Evolutionary conservation across 2,113 vertebrate species (phyloP).

Genomic region (Hepsetus odoe): DNA sequence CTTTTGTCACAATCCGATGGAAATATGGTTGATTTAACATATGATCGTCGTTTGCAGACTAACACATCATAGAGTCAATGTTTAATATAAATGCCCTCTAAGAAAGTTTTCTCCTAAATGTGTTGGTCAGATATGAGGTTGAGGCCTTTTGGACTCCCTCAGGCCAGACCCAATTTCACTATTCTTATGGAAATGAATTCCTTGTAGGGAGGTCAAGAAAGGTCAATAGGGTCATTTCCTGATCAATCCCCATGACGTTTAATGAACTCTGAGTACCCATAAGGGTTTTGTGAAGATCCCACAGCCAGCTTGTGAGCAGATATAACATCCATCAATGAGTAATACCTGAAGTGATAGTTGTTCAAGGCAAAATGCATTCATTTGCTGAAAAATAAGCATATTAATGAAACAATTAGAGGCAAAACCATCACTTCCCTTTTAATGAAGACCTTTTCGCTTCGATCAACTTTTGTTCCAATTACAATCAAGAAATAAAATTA

Average conservation of each 20-base stretch:
- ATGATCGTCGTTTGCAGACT: too few species aligned
- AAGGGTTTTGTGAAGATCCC: constrained; percentile 29
- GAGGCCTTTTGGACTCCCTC: constrained; percentile 45
- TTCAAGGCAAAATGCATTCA: neutral
- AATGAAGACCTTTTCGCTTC: too few species aligned
- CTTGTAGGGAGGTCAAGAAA: constrained; percentile 59
- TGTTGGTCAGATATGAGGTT: constrained; percentile 45
- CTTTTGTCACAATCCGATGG: too few species aligned
- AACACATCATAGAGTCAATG: too few species aligned
- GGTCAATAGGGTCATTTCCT: constrained; percentile 70
- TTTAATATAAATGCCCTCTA: too few species aligned
- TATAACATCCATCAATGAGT: neutral
- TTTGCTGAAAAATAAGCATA: neutral
- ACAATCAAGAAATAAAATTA: too few species aligned
- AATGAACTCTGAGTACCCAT: constrained; percentile 72
- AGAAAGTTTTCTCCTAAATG: neutral
- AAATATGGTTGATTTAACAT: too few species aligned
- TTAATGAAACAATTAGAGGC: neutral
- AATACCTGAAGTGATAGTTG: neutral
- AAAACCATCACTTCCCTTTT: too few species aligned
- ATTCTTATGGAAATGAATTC: constrained; percentile 73
- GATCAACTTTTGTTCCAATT: too few species aligned
- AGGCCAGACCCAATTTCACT: constrained; percentile 42
- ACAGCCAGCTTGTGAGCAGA: neutral
- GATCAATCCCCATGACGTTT: constrained; percentile 71